A percentile compares a stretch with the other conserved stretches of the same genome.
Evolutionary conservation across 30 jellyfish, hydroid and myxozoan genomes (phyloP).

Genomic region (Aurelia sp.): DNA sequence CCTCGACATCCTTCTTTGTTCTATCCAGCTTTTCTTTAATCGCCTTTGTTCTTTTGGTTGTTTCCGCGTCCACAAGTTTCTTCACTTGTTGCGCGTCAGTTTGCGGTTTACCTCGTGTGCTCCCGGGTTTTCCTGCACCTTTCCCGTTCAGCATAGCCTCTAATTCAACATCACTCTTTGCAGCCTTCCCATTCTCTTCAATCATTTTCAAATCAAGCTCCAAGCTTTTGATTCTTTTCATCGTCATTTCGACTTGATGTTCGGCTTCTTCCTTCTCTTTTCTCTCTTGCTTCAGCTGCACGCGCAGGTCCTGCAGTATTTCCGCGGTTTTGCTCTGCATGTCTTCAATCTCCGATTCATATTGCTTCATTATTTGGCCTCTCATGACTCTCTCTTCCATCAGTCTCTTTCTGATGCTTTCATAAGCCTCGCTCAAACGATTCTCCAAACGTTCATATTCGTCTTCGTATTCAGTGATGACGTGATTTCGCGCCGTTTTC

Average conservation of each 20-base stretch:
- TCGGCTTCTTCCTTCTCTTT: conserved; percentile 62
- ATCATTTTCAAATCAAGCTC: conserved; percentile 37
- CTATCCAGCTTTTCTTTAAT: conserved; percentile 38
- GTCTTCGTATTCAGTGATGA: conserved; percentile 61
- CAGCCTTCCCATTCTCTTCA: conserved; percentile 29
- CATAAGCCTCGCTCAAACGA: conserved; percentile 75
- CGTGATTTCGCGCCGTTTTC: conserved; percentile 46
- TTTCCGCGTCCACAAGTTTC: conserved; percentile 43
- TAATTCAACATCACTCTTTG: neutral
- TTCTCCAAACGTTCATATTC: conserved; percentile 66
- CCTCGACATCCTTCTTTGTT: conserved; percentile 39
- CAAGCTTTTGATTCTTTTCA: conserved; percentile 21
- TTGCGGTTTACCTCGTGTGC: neutral
- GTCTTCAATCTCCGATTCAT: conserved; percentile 65
- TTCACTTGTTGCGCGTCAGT: neutral
- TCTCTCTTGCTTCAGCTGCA: conserved; percentile 71
- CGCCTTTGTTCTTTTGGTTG: conserved; percentile 14
- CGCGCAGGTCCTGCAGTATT: conserved; percentile 52
- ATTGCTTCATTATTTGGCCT: conserved; percentile 64
- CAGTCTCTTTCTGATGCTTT: conserved; percentile 71
- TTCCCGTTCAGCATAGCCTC: neutral
- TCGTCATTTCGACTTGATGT: neutral
- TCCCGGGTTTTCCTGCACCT: conserved; percentile 5
- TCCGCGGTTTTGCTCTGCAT: conserved; percentile 56
- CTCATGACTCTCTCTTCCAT: conserved; percentile 65